These are phyloP conservation scores for Melieria picta DNA, from an alignment of 2,888 invertebrate species.

Conservation along the genomic window DNA sequence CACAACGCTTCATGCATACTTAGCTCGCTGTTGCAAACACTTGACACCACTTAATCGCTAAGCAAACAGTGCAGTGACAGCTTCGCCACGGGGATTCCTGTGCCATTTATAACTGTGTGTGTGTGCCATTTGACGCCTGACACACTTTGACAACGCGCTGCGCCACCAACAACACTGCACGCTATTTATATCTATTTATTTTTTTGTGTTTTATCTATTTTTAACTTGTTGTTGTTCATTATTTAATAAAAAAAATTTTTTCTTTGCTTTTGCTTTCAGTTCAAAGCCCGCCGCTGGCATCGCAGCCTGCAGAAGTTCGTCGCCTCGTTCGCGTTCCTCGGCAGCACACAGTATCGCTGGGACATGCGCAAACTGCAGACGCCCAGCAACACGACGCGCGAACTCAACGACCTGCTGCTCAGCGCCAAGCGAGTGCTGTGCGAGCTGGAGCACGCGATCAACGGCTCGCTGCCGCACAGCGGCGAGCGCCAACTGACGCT, in stretches of 20 bases:
- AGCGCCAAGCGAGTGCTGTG: constrained; percentile 59
- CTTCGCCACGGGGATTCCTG: too few relatives aligned
- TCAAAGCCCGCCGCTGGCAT: constrained; percentile 59
- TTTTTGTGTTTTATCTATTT: neutral
- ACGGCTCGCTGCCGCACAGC: constrained; percentile 48
- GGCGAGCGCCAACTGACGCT: constrained; percentile 46
- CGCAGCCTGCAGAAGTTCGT: constrained; percentile 59
- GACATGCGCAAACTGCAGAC: constrained; percentile 47
- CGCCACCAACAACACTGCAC: too few relatives aligned
- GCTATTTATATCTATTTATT: neutral
- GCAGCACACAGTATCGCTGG: constrained; percentile 52
- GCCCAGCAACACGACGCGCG: constrained; percentile 44
- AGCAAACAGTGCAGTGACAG: too few relatives aligned
- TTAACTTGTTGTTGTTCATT: neutral
- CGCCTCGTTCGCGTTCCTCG: constrained; percentile 58
- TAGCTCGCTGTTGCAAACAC: too few relatives aligned
- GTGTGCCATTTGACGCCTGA: neutral
- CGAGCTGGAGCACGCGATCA: constrained; percentile 61
- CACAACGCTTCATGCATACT: too few relatives aligned
- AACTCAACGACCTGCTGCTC: constrained; percentile 53
- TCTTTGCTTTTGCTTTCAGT: constrained; percentile 47
- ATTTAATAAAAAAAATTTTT: constrained; percentile 5
- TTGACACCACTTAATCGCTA: too few relatives aligned
- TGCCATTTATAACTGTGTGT: neutral
- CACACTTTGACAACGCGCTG: too few relatives aligned